These are phyloP conservation scores for Tupaia tana DNA, from an alignment of 2,113 vertebrate genomes.

Conservation along the genomic window DNA sequence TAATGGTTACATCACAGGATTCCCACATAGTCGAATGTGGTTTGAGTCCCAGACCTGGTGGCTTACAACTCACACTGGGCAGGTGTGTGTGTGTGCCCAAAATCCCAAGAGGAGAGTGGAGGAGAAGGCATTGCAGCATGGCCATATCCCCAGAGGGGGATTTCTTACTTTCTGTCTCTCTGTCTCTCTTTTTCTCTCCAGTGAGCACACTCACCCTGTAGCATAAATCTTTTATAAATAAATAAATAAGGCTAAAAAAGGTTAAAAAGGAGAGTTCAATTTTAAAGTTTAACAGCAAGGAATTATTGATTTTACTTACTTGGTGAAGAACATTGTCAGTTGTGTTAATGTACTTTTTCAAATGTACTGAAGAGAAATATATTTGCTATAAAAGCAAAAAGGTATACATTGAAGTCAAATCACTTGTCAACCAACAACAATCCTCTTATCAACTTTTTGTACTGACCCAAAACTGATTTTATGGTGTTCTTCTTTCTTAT, in stretches of 20 bases:
- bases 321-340: not conserved
- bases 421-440: not conserved
- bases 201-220: no score
- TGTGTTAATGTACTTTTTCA: not conserved
- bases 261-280: not conserved
- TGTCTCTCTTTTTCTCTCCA: no score
- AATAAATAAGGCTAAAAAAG: not conserved
- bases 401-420: not conserved
- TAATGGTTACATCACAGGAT: no score
- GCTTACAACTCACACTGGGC: no score
- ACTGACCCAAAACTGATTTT: not conserved
- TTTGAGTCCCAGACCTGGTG: no score
- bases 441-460: not conserved
- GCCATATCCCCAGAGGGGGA: no score
- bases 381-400: not conserved
- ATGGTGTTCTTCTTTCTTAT: not conserved
- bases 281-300: not conserved
- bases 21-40: no score
- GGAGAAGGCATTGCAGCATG: no score
- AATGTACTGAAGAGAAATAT: not conserved
- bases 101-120: no score
- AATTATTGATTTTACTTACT: constrained; percentile 19
- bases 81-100: no score
- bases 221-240: no score
- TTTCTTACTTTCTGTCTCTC: no score